Conservation (phyloP, 2,888 invertebrate species). For the Lithophane socia region DNA sequence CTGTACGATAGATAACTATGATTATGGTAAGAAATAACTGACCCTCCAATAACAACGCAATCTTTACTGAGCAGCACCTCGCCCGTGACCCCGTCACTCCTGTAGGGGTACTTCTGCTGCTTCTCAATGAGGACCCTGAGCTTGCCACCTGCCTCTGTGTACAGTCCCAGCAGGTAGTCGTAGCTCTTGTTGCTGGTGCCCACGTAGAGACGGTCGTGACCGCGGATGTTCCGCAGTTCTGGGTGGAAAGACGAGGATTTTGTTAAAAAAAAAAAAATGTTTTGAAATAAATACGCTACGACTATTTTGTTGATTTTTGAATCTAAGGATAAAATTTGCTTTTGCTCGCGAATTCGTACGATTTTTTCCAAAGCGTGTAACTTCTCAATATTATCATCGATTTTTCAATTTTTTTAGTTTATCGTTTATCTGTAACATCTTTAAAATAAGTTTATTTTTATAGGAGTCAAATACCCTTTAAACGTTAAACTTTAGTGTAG, state of each 20-base stretch:
- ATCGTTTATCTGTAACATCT: too few relatives aligned
- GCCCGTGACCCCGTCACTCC: conserved; percentile 96
- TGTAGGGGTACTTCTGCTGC: conserved; percentile 91
- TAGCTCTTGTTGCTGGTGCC: conserved; percentile 93
- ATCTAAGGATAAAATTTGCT: too few relatives aligned
- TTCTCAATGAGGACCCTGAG: conserved; percentile 84
- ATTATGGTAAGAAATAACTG: conserved; percentile 67
- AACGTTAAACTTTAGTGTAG: too few relatives aligned
- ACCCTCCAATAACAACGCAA: conserved; percentile 93
- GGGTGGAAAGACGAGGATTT: background rate
- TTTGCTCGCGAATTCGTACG: too few relatives aligned
- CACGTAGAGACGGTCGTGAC: conserved; percentile 97
- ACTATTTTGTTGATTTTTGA: too few relatives aligned
- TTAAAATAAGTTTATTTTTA: too few relatives aligned
- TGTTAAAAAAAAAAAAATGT: background rate
- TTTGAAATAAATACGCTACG: too few relatives aligned
- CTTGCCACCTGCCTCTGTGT: conserved; percentile 80
- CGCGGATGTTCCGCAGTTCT: conserved; percentile 95
- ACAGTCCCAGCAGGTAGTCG: conserved; percentile 93
- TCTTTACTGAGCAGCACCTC: conserved; percentile 93
- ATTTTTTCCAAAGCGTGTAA: too few relatives aligned
- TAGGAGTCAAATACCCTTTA: too few relatives aligned
- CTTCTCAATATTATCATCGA: too few relatives aligned
- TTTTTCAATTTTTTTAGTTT: too few relatives aligned
- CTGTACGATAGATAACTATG: too few relatives aligned